Conservation (phyloP, 2,113 vertebrate genomes). For the Entosphenus tridentatus region DNA sequence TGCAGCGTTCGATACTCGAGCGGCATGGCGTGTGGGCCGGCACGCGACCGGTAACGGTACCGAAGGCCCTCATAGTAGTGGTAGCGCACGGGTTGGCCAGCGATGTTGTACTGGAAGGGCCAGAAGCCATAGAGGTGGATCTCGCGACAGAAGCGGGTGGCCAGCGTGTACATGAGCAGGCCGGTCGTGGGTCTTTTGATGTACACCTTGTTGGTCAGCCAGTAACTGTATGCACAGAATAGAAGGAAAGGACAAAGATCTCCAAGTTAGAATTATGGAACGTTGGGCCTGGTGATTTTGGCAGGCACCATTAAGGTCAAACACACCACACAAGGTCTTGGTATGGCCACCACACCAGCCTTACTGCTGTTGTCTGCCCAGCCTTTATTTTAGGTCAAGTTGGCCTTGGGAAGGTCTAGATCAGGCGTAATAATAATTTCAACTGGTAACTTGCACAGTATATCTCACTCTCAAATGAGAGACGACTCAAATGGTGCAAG, state of each 20-base stretch:
- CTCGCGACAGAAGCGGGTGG: constrained; percentile 78
- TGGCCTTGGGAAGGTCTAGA: no score
- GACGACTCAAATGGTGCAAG: no score
- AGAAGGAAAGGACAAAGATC: not conserved
- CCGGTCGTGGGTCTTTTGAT: constrained; percentile 88
- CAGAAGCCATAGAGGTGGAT: constrained; percentile 91
- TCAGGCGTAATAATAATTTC: no score
- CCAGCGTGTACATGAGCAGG: constrained; percentile 83
- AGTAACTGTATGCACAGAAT: constrained; percentile 36
- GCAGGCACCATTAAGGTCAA: no score
- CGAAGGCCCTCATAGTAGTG: constrained; percentile 83
- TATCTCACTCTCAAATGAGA: no score
- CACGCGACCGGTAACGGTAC: constrained; percentile 67
- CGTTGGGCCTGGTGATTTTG: no score
- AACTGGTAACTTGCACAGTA: no score
- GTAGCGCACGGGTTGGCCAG: constrained; percentile 60
- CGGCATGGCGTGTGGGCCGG: constrained; percentile 84
- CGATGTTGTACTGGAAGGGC: constrained; percentile 51
- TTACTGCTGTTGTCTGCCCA: no score
- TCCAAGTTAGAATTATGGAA: not conserved
- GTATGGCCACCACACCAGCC: no score
- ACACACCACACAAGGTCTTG: no score
- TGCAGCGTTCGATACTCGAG: constrained; percentile 83
- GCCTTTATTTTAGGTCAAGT: no score
- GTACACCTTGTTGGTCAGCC: constrained; percentile 80